phyloP scores from a whole-genome alignment of 2,797 vertebrate species.

The Acanthopagrus latus region DNA sequence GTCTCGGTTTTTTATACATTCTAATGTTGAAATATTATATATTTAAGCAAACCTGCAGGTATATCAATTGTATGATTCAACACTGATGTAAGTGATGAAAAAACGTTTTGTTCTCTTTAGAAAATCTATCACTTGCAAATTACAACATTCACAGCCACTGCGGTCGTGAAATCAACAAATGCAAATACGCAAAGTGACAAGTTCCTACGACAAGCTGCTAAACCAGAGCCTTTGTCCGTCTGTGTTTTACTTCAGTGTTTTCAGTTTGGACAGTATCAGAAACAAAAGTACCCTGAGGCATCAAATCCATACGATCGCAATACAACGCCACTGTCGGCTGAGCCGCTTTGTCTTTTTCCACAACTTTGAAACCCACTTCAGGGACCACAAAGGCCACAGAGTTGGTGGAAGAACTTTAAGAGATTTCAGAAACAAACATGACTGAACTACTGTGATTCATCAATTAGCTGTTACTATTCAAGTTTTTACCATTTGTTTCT shows the following conservation, averaged over 20 bases:
- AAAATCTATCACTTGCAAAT: not conserved
- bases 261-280: not conserved
- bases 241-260: conserved; percentile 7
- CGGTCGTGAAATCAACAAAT: not conserved
- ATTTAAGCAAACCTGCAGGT: not conserved
- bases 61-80: not conserved
- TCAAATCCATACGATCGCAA: not conserved
- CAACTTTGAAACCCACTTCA: not conserved
- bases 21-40: too few species aligned
- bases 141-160: not conserved
- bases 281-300: not conserved
- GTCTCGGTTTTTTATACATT: too few species aligned
- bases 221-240: not conserved
- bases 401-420: not conserved
- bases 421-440: not conserved
- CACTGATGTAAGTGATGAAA: not conserved
- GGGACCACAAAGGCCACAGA: not conserved
- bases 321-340: not conserved
- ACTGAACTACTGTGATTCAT: not conserved
- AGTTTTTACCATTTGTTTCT: too few species aligned
- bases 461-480: too few species aligned
- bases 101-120: not conserved
- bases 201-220: not conserved
- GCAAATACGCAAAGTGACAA: not conserved
- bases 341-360: not conserved